phyloP scores from a whole-genome alignment of 1,140 invertebrate genomes.

The Zaprionus davidi region DNA sequence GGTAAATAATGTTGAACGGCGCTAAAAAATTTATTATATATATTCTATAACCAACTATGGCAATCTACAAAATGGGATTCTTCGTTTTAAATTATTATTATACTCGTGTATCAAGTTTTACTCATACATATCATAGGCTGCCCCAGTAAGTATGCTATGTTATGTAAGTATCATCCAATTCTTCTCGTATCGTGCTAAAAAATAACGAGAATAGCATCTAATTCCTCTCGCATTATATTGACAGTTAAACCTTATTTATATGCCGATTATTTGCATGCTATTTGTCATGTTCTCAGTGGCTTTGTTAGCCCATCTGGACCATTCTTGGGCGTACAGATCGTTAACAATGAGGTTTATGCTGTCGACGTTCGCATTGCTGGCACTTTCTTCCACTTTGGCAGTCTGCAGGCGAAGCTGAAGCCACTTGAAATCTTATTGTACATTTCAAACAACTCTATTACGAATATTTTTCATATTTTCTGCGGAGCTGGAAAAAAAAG shows the following conservation, averaged over 20 bases:
- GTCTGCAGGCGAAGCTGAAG: conserved; percentile 48
- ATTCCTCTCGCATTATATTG: neutral
- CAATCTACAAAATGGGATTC: too few species aligned
- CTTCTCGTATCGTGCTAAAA: neutral
- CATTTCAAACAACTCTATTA: conserved; percentile 83
- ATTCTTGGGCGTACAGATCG: conserved; percentile 34
- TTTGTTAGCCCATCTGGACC: conserved; percentile 9
- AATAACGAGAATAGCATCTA: neutral
- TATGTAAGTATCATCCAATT: neutral
- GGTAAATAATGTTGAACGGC: too few species aligned
- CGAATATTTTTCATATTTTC: conserved; percentile 81
- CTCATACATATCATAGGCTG: neutral
- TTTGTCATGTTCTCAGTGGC: neutral
- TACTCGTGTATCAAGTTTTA: neutral
- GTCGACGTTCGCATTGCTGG: conserved; percentile 4
- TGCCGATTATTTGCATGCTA: neutral
- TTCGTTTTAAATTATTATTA: too few species aligned
- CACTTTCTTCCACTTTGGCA: conserved; percentile 24
- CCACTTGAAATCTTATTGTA: conserved; percentile 81
- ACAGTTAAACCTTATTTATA: neutral
- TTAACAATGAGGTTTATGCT: conserved; percentile 31
- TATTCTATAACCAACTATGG: too few species aligned
- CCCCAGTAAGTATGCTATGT: neutral
- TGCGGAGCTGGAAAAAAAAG: conserved; percentile 58
- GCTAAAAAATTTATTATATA: too few species aligned